These are phyloP conservation scores for Xiphydria camelus DNA, from an alignment of 2,888 invertebrate genomes.

Conservation along the genomic window DNA sequence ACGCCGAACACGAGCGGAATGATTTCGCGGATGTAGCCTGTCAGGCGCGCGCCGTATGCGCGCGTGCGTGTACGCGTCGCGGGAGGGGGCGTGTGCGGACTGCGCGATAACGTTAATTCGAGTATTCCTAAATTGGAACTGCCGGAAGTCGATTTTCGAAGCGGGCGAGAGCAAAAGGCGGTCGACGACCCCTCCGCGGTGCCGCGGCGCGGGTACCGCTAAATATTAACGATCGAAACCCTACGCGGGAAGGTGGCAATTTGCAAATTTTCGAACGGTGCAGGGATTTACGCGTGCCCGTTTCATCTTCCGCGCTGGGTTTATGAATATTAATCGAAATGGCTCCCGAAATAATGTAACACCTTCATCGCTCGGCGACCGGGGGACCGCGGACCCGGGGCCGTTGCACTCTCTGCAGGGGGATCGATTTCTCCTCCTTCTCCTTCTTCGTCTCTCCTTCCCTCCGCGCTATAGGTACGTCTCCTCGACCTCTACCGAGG, in stretches of 20 bases:
- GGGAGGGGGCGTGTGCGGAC: too few species aligned
- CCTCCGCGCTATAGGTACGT: background rate
- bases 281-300: slow-evolving; percentile 6
- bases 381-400: slow-evolving; percentile 10
- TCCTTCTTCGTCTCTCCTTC: slow-evolving; percentile 3
- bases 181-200: too few species aligned
- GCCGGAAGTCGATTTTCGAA: too few species aligned
- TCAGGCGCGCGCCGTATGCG: too few species aligned
- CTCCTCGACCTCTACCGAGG: background rate
- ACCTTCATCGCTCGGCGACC: slow-evolving; percentile 31
- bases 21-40: too few species aligned
- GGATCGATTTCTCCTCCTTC: slow-evolving; percentile 2
- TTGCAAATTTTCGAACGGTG: slow-evolving; percentile 26
- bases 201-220: background rate
- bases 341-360: slow-evolving; percentile 31
- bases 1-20: too few species aligned
- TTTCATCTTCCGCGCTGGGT: slow-evolving; percentile 10
- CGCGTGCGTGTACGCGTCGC: too few species aligned
- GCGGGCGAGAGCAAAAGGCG: too few species aligned
- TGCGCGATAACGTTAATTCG: too few species aligned
- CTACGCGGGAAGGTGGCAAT: slow-evolving; percentile 31
- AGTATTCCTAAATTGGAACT: too few species aligned
- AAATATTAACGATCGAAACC: background rate
- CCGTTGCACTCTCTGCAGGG: slow-evolving; percentile 25
- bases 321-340: slow-evolving; percentile 39